These are phyloP conservation scores for Drosophila koepferae DNA, from an alignment of 2,888 invertebrate genomes.

Conservation along the genomic window DNA sequence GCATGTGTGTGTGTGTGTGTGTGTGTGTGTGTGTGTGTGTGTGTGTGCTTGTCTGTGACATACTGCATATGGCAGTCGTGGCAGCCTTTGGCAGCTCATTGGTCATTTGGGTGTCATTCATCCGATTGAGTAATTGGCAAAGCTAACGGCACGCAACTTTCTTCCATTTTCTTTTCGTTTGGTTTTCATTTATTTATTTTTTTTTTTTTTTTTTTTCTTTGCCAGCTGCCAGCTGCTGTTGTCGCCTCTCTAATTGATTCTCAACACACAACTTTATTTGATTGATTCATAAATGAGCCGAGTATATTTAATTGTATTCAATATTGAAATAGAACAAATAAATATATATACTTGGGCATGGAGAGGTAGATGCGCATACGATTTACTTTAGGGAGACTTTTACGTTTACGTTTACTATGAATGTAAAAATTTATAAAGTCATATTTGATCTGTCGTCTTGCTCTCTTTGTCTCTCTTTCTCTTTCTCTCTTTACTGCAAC, in stretches of 20 bases:
- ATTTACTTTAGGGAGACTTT: background rate
- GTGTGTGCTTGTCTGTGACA: constrained; percentile 1
- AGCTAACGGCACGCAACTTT: constrained; percentile 4
- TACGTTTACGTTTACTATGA: too few species aligned
- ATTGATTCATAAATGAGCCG: background rate
- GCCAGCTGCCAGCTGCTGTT: constrained; percentile 3
- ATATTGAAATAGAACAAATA: background rate
- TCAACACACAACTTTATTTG: background rate
- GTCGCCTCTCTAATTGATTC: constrained; percentile 15
- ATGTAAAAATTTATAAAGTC: too few species aligned
- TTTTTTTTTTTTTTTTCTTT: background rate
- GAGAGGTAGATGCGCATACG: background rate
- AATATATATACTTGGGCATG: background rate
- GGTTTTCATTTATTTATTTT: background rate
- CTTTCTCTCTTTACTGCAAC: too few species aligned
- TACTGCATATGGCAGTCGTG: constrained; percentile 9
- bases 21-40: background rate
- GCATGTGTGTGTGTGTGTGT: background rate
- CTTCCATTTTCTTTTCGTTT: constrained; percentile 3
- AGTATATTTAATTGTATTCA: background rate
- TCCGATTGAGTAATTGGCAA: constrained; percentile 47
- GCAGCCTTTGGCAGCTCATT: constrained; percentile 10
- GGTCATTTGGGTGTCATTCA: constrained; percentile 23
- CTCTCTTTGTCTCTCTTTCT: background rate
- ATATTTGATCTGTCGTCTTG: background rate